Conservation (phyloP, 2,113 vertebrate species). For the Chelonoidis abingdonii region DNA sequence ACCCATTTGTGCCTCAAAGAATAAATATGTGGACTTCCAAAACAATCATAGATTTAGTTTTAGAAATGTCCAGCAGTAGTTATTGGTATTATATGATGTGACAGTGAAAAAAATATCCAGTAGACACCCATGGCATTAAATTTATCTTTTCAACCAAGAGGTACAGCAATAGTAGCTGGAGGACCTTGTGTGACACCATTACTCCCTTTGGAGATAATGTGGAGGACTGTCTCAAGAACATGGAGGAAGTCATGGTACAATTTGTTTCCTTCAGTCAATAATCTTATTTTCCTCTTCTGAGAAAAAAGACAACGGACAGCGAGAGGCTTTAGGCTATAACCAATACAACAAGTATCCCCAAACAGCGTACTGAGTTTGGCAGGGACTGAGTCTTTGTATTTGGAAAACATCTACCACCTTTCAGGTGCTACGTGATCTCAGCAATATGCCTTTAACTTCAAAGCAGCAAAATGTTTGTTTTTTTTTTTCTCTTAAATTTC, state of each 20-base stretch:
- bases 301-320: not conserved
- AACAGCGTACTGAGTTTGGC: not conserved
- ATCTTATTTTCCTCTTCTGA: not conserved
- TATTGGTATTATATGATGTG: not conserved
- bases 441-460: not conserved
- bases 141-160: not conserved
- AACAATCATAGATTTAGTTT: not conserved
- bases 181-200: not conserved
- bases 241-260: not conserved
- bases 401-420: not conserved
- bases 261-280: not conserved
- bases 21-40: not conserved
- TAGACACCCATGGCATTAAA: not conserved
- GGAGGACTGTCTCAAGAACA: not conserved
- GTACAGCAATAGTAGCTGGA: not conserved
- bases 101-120: not conserved
- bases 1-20: not conserved
- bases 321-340: not conserved
- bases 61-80: not conserved
- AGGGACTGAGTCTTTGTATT: not conserved
- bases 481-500: fast-evolving
- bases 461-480: not conserved
- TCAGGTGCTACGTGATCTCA: not conserved
- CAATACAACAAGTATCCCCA: not conserved
- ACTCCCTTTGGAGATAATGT: not conserved